Evolutionary conservation across 1,140 invertebrate species (phyloP).

Genomic region (Drosophila quadrilineata): DNA sequence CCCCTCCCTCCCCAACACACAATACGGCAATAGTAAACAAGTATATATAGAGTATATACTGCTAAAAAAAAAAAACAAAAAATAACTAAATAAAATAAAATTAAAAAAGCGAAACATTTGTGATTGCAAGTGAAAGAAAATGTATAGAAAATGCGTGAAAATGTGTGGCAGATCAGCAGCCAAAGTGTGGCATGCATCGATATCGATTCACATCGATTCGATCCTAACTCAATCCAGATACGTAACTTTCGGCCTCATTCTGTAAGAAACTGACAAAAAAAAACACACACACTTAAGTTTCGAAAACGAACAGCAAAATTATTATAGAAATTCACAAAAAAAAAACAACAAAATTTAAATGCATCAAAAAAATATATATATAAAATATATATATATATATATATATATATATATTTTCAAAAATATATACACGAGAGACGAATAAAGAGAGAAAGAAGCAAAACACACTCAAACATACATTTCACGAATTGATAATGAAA

Average conservation of each 20-base stretch:
- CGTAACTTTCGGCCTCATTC: constrained; percentile 81
- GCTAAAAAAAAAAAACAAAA: constrained; percentile 19
- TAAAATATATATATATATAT: constrained; percentile 44
- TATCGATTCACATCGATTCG: constrained; percentile 31
- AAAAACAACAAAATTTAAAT: constrained; percentile 10
- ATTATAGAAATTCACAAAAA: constrained; percentile 23
- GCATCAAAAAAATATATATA: not conserved
- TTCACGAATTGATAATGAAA: constrained; percentile 24
- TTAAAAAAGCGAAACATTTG: constrained; percentile 30
- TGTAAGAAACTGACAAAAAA: constrained; percentile 67
- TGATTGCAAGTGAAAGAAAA: constrained; percentile 26
- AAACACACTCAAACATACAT: constrained; percentile 40
- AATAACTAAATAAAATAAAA: constrained; percentile 40
- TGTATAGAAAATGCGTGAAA: constrained; percentile 4
- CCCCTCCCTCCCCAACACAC: no score
- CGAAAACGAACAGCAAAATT: constrained; percentile 19
- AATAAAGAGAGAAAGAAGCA: not conserved
- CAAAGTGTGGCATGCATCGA: constrained; percentile 27
- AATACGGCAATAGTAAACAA: no score
- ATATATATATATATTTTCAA: constrained; percentile 40
- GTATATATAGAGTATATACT: no score
- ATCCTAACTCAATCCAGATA: constrained; percentile 76
- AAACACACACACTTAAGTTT: constrained; percentile 52
- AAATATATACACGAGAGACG: constrained; percentile 5
- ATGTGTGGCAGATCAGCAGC: constrained; percentile 23